phyloP scores from a whole-genome alignment of 2,888 invertebrate genomes.

The Oligia fasciuncula region DNA sequence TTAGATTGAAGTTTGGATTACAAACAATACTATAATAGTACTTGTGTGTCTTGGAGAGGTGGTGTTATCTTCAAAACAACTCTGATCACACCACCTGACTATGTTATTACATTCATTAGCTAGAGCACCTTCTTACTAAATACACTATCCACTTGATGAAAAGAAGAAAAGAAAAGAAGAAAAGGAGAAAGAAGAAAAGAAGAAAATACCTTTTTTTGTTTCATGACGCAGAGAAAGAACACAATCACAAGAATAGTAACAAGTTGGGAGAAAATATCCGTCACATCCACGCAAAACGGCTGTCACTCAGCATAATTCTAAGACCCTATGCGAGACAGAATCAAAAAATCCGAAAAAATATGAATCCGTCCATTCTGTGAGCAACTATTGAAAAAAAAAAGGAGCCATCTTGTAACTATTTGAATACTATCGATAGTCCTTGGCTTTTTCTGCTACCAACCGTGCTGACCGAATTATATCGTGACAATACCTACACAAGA shows the following conservation, averaged over 20 bases:
- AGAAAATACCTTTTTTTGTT: no score
- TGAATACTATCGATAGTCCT: background rate
- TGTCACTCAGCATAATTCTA: background rate
- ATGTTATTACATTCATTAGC: background rate
- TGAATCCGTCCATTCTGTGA: background rate
- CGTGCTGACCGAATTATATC: background rate
- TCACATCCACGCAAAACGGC: background rate
- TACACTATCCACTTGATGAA: background rate
- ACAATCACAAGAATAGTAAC: no score
- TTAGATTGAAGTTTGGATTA: constrained; percentile 15
- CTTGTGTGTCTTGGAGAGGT: background rate
- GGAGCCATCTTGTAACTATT: background rate
- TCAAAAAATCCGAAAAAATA: no score
- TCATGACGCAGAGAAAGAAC: background rate
- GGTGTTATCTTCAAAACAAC: background rate
- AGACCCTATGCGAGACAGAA: no score
- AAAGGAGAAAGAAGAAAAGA: no score
- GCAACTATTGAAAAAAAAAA: background rate
- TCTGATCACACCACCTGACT: background rate
- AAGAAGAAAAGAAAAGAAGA: no score
- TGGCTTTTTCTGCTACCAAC: background rate
- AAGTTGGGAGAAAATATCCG: background rate
- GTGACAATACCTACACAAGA: background rate
- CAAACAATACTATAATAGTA: background rate
- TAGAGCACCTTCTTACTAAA: background rate